Base-by-base conservation (phyloP, 1,140 invertebrate genomes). In the Diplogasteroides magnus region DNA sequence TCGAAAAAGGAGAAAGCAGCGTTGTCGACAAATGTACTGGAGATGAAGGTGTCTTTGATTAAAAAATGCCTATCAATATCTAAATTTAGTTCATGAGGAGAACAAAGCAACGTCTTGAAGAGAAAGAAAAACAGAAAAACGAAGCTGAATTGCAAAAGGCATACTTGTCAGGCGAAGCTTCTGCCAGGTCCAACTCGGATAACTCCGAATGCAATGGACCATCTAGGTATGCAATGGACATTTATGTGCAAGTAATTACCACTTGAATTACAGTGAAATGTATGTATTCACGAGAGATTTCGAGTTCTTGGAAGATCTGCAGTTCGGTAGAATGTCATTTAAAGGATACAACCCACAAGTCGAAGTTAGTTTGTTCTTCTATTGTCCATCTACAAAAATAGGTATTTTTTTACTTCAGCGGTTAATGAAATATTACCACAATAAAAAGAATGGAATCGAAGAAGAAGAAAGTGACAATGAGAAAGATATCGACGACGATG, bases 261-360 rank as follows among this genome's bases (percentile, higher is more conserved):
- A 11, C 23, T 28, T 60, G 37, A 6, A 48, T 48, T 48, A 19
- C 37, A 48, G 37, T 11, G 37, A 48, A 6, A 6, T 6, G 19
- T 48, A 11, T 19, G 37, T 48, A 19, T 48, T 48, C 37, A 48
- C 37, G 37, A 65, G 48, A 56, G 32, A 55, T 65, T 31, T 65
- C 31, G n/a, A 31, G 13, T 31, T 23, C 14, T 28, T 65, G 25
- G 64, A 65, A 55, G 37, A 65, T 56, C 37, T 65, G 13, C n/a
- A 31, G 14, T 65, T 48, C 29, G 64, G 64, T 37, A 2, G 64
- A 28, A 37, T 65, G 64, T 65, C 64, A 13, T 65, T 65, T 26
- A 65, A 65, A 55, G 64, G 64, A 25, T 65, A 13, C 25, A 65
- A 65, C 25, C 64, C 64, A 3, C 31, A 65, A 55, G 64, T 65